phyloP scores from a whole-genome alignment of 2,113 vertebrate species.

The Ceyx cyanopectus region DNA sequence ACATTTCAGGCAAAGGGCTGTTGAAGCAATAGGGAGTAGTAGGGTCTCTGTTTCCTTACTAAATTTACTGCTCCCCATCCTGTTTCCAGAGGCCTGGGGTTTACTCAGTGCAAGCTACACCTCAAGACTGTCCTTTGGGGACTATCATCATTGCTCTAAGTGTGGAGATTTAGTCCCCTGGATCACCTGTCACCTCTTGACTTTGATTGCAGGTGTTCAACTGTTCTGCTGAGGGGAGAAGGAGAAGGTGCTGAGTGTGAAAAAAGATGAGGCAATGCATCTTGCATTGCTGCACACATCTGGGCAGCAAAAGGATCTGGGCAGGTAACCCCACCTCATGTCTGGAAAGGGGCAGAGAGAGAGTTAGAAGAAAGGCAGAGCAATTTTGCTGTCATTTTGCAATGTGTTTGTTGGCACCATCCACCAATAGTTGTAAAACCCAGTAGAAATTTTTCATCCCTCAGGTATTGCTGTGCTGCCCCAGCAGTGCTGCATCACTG shows the following conservation, averaged over 20 bases:
- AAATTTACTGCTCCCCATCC: background rate
- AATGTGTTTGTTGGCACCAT: background rate
- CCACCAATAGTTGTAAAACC: background rate
- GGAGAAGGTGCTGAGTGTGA: background rate
- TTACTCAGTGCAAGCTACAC: background rate
- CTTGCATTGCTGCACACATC: background rate
- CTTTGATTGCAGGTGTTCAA: background rate
- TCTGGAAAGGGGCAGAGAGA: background rate
- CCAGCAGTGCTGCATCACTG: accelerated
- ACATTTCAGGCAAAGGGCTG: background rate
- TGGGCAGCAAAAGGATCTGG: background rate
- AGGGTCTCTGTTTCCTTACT: background rate
- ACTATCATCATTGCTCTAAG: background rate
- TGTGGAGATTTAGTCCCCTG: background rate
- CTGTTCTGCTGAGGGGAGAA: background rate
- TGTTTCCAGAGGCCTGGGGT: background rate
- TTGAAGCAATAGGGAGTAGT: background rate
- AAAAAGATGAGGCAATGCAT: background rate
- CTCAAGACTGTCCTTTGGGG: background rate
- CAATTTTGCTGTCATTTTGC: background rate
- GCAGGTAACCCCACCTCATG: background rate
- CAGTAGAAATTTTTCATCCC: background rate
- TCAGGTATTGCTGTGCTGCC: background rate
- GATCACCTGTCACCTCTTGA: background rate
- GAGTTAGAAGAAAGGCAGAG: background rate